These are phyloP conservation scores for Brachionus angularis DNA, from an alignment of 1,140 invertebrate genomes.

Conservation along the genomic window DNA sequence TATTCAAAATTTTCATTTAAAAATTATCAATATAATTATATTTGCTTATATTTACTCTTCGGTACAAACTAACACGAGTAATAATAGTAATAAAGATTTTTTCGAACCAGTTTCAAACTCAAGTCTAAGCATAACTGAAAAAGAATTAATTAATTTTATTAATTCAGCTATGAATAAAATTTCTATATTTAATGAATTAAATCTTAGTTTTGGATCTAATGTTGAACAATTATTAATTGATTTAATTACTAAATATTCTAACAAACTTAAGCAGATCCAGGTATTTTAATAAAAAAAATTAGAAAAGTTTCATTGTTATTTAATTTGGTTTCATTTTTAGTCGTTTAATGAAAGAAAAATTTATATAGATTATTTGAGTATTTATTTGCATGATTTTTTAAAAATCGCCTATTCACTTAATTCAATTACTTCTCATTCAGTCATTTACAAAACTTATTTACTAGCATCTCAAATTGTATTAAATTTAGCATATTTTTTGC, in stretches of 20 bases:
- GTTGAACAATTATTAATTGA: slow-evolving; percentile 37
- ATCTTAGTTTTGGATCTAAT: neutral
- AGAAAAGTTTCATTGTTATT: too few relatives aligned
- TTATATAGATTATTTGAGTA: slow-evolving; percentile 1
- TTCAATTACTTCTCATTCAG: slow-evolving; percentile 6
- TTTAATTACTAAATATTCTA: slow-evolving; percentile 5
- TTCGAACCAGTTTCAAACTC: slow-evolving; percentile 5
- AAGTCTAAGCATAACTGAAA: slow-evolving; percentile 7
- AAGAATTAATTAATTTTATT: neutral
- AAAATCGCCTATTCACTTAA: slow-evolving; percentile 17
- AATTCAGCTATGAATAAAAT: neutral
- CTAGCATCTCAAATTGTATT: slow-evolving; percentile 29
- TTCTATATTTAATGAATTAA: slow-evolving; percentile 3
- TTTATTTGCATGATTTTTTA: slow-evolving; percentile 21
- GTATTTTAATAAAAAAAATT: slow-evolving; percentile 13
- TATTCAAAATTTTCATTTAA: slow-evolving; percentile 1
- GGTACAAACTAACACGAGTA: too few relatives aligned
- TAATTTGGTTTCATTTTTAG: slow-evolving; percentile 1
- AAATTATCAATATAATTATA: slow-evolving; percentile 15
- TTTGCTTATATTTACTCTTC: slow-evolving; percentile 7
- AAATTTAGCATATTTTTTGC: slow-evolving; percentile 5
- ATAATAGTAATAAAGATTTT: slow-evolving; percentile 2
- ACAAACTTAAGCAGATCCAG: neutral
- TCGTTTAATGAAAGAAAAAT: neutral
- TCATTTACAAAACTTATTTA: slow-evolving; percentile 35